Evolutionary conservation across 2,888 invertebrate species (phyloP).

Genomic region (Chrysopilus asiliformis): DNA sequence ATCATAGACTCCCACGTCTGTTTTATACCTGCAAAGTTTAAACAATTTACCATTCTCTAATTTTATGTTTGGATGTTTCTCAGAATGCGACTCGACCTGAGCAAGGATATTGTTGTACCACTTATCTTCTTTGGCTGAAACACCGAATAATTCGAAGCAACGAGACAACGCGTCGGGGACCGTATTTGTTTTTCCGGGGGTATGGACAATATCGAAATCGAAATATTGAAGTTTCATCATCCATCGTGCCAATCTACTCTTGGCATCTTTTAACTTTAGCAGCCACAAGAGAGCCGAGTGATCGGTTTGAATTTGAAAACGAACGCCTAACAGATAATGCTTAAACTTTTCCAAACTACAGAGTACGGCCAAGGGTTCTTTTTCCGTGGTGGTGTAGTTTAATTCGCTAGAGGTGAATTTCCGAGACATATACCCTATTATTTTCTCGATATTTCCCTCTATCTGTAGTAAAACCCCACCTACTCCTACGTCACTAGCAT

Average conservation of each 20-base stretch:
- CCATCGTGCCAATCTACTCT: constrained; percentile 19
- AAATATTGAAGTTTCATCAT: constrained; percentile 10
- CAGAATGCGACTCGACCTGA: not conserved
- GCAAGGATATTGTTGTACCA: not conserved
- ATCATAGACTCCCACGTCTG: too few species aligned
- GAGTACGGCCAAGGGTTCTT: constrained; percentile 10
- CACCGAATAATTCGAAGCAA: too few species aligned
- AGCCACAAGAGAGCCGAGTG: constrained; percentile 9
- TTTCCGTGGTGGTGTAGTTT: too few species aligned
- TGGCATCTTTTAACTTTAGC: constrained; percentile 14
- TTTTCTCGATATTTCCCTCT: too few species aligned
- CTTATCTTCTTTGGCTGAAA: too few species aligned
- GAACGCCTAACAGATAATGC: constrained; percentile 7
- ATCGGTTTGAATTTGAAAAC: constrained; percentile 6
- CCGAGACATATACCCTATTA: too few species aligned
- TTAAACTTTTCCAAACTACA: constrained; percentile 7
- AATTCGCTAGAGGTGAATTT: too few species aligned
- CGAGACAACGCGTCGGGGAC: constrained; percentile 18
- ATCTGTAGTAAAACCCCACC: too few species aligned
- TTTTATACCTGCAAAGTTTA: too few species aligned
- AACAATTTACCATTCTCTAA: too few species aligned
- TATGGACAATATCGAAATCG: constrained; percentile 16
- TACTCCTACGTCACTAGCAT: too few species aligned
- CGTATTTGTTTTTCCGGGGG: constrained; percentile 14
- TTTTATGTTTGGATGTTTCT: not conserved